phyloP scores from a whole-genome alignment of 2,888 invertebrate species.

The Drosophila emarginata region DNA sequence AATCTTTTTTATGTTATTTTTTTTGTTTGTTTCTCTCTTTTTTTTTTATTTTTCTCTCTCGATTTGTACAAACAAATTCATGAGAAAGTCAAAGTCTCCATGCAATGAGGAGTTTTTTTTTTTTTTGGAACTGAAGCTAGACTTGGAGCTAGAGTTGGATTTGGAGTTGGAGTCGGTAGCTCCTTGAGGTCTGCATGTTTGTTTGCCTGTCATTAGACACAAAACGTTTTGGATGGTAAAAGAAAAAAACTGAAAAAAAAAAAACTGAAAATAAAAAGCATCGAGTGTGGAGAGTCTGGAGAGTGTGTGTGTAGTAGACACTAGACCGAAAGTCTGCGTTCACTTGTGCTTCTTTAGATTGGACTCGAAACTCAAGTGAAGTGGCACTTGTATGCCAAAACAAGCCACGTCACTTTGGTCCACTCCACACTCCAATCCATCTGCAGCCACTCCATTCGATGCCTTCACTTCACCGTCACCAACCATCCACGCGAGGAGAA shows the following conservation, averaged over 20 bases:
- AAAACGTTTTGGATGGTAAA: conserved; percentile 27
- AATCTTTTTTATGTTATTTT: conserved; percentile 45
- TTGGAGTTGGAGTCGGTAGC: conserved; percentile 17
- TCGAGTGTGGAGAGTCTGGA: conserved; percentile 51
- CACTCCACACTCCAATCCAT: conserved; percentile 42
- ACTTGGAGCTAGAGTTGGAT: conserved; percentile 5
- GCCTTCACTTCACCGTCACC: conserved; percentile 17
- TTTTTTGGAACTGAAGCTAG: conserved; percentile 4
- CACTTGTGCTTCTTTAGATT: conserved; percentile 77
- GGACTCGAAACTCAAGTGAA: conserved; percentile 75
- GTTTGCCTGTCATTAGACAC: conserved; percentile 74
- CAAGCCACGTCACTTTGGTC: conserved; percentile 73
- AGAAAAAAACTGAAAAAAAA: conserved; percentile 36
- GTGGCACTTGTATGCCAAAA: conserved; percentile 76
- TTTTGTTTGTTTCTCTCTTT: conserved; percentile 41
- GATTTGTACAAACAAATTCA: conserved; percentile 64
- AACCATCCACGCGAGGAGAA: conserved; percentile 35
- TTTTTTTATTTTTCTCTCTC: conserved; percentile 18
- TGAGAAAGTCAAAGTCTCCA: conserved; percentile 59
- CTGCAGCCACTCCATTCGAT: conserved; percentile 1
- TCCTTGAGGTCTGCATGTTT: conserved; percentile 57
- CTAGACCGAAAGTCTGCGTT: conserved; percentile 75
- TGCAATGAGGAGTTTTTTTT: neutral
- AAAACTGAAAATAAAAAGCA: conserved; percentile 53
- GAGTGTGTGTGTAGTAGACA: conserved; percentile 50